phyloP scores from a whole-genome alignment of 2,797 vertebrate species.

The Phataginus tricuspis region DNA sequence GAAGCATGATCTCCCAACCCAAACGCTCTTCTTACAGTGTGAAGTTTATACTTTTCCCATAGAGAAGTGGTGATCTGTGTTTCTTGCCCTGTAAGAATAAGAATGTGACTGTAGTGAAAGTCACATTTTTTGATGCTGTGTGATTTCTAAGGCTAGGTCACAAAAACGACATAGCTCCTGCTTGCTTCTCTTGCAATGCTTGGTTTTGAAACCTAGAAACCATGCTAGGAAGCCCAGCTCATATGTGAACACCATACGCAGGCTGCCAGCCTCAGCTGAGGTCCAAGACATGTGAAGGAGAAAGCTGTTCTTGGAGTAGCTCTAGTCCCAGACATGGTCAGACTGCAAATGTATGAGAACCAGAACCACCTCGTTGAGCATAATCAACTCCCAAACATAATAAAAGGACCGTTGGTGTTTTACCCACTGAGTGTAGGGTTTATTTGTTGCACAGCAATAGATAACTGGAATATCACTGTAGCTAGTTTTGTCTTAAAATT shows the following conservation, averaged over 20 bases:
- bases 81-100: neutral
- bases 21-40: neutral
- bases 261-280: neutral
- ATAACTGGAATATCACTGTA: neutral
- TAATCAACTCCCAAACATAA: neutral
- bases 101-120: neutral
- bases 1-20: neutral
- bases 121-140: neutral
- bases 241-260: too few species aligned
- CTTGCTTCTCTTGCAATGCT: neutral
- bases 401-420: neutral
- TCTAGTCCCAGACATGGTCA: neutral
- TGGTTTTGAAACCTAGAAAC: neutral
- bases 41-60: neutral
- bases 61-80: neutral
- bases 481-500: neutral
- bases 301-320: neutral
- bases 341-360: neutral
- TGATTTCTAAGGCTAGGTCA: neutral
- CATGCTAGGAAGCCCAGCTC: neutral
- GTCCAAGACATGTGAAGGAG: neutral
- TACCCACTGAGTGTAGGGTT: neutral
- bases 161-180: neutral
- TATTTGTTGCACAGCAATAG: neutral
- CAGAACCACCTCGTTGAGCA: neutral